Base-by-base conservation (phyloP, 2,888 invertebrate genomes). In the Saturnia japonica region DNA sequence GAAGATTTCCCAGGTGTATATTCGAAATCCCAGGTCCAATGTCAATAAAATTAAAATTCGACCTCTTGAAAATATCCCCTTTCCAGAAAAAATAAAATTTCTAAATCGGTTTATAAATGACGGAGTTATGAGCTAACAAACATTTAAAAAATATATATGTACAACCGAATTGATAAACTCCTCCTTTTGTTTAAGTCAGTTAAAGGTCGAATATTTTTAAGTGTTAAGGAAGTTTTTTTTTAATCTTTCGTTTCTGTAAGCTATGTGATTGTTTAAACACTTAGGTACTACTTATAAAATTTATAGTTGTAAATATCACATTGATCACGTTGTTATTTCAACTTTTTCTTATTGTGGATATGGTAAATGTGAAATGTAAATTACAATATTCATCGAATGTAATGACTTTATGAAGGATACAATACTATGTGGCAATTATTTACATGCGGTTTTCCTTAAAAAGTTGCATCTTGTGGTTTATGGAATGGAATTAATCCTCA, bases 381-480 rank as follows among this genome's bases (percentile, higher is more conserved):
- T 80, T 80, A 81, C 81, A 80, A 80, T 82, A 71, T 71, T 16
- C 45, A 47, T 47, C 19, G n/a, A 76, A 74, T 72, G 74, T 80
- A 79, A 82, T 83, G 77, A 78, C 72, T 77, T 76, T 77, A 74
- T 74, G 72, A 76, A 79, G 80, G 77, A 81, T 80, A 78, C 76
- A 75, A 62, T 42, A 69, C 75, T 74, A 71, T 79, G 80, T 74
- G 73, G 79, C 74, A 80, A 82, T 80, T 70, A 74, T 73, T 75
- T 72, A 67, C 72, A 71, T 73, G 72, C 72, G 71, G 71, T 75
- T 75, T 77, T 77, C 74, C 74, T 28, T 60, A 60, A 60, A 60
- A 60, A 60, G 22, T 54, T 54, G 12, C 25, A 28, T 6, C 57
- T 60, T 34, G 14, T 57, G 57, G 25, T 16, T 57, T 57, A 22